Base-by-base conservation (phyloP, 2,888 invertebrate genomes). In the Ypsolopha scabrella region DNA sequence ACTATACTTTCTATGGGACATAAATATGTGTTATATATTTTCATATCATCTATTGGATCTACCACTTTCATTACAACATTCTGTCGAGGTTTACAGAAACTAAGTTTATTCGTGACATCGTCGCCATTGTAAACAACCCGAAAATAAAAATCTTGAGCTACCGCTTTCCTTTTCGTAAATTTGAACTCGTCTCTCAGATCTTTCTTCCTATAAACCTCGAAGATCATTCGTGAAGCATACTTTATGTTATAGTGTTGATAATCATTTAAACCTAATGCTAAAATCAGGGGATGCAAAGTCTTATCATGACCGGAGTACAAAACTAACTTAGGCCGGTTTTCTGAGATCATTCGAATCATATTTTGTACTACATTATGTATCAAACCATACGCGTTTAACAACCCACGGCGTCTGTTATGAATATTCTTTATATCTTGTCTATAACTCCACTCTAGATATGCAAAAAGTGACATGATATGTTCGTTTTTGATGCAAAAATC, bases 221-320 rank as follows among this genome's bases (percentile, higher is more conserved):
- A 92, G 2, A 95, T 90, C 60, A 98, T 87, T 51, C 98, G 87
- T 0, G 97, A 92, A 0, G 96, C 97, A 71, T 96, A 98, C 24
- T 93, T 91, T 46, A 97, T 92, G 56, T 93, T 88, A 10, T 92
- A 89, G 57, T 90, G 87, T 47, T 89, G 88, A 54, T 89, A 88
- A 52, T 85, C 87, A 14, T 77, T 82, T 3, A 95, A 75, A 0
- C 97, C 96, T 48, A 98, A 70, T 0, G 96, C 94, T 2, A 93
- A 87, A 1, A 94, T 90, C 39, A 98, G 76, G 57, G 95, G 94
- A 63, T 95, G 94, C 39, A 98, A 68, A 0, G 97, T 97, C 65
- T 94, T 93, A 73, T 98, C 98, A 64, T 98, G 98, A 0, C 97
- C 97, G 0, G 97, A 97, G 68, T 94, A 96, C 0, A 96, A 65